Conservation (phyloP, 2,888 invertebrate genomes). For the Kryphioiulus occultus region DNA sequence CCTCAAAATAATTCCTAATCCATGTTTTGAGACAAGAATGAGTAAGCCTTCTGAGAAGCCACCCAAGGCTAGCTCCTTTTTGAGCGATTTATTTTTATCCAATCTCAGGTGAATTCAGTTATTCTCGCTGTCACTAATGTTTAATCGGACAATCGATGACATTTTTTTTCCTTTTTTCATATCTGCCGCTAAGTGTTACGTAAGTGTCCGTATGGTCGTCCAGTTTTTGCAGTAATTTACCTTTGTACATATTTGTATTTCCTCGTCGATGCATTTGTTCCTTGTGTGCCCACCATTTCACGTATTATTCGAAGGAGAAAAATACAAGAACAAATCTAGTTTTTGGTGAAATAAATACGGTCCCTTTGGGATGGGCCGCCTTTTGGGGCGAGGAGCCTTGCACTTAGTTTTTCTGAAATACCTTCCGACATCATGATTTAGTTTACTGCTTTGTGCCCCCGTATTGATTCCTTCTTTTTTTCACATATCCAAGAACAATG, state of each 20-base stretch:
- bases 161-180: neutral
- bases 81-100: constrained; percentile 39
- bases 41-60: constrained; percentile 32
- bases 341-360: neutral
- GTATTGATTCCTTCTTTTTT: neutral
- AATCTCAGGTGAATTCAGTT: constrained; percentile 38
- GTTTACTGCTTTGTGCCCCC: neutral
- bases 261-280: neutral
- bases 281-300: neutral
- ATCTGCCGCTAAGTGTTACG: neutral
- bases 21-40: constrained; percentile 13
- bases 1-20: constrained; percentile 7
- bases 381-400: neutral
- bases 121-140: constrained; percentile 27
- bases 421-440: neutral
- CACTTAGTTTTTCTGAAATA: neutral
- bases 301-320: neutral
- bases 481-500: neutral
- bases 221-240: neutral
- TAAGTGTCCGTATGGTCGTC: neutral
- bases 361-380: neutral
- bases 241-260: constrained; percentile 12
- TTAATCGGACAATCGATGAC: constrained; percentile 28
- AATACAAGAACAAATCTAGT: constrained; percentile 22
- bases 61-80: constrained; percentile 39